Conservation (phyloP, 2,888 invertebrate genomes). For the Plebejus anna region DNA sequence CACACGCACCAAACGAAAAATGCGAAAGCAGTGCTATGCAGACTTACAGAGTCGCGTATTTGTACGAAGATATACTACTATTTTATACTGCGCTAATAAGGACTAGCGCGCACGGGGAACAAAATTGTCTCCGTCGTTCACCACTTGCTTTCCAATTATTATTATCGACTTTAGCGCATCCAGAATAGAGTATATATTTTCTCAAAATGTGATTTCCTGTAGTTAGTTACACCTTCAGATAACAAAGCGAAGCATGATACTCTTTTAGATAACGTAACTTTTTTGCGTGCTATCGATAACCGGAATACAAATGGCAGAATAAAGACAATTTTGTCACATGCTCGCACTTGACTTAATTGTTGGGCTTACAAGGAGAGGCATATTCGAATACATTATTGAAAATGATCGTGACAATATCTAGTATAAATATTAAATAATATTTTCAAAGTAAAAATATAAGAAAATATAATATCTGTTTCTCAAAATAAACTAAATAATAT, state of each 20-base stretch:
- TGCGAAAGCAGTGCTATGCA: background rate
- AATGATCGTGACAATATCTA: conserved; percentile 30
- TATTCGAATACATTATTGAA: conserved; percentile 23
- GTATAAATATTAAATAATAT: background rate
- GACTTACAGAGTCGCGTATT: background rate
- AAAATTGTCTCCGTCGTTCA: background rate
- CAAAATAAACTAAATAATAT: conserved; percentile 29
- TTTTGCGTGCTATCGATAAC: no score
- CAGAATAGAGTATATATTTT: background rate
- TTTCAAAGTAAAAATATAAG: background rate
- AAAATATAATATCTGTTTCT: background rate
- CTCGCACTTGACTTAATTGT: background rate
- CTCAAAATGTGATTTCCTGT: no score
- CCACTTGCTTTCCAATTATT: background rate
- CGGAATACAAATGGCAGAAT: background rate
- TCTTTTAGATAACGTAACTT: no score
- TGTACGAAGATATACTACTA: background rate
- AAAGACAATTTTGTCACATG: background rate
- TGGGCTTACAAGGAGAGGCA: conserved; percentile 3
- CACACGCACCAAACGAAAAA: background rate
- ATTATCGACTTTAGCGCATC: background rate
- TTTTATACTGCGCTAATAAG: background rate
- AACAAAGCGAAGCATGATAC: no score
- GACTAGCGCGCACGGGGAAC: background rate
- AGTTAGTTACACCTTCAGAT: no score